A percentile compares a stretch with the other conserved stretches of the same genome.
These are phyloP conservation scores for Myathropa florea DNA, from an alignment of 2,888 invertebrate species.

Conservation along the genomic window DNA sequence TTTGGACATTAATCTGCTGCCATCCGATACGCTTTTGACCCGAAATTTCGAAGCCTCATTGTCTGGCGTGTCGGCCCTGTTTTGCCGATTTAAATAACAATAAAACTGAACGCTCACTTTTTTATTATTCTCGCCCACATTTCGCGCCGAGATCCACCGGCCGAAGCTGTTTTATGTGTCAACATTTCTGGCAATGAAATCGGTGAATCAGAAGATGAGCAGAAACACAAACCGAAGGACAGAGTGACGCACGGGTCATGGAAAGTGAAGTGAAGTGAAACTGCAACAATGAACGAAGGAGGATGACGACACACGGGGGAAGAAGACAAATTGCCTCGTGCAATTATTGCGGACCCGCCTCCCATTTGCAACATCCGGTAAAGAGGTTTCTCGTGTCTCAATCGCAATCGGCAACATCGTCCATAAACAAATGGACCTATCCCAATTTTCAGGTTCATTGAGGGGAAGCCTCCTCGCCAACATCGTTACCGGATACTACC, in stretches of 20 bases:
- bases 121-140: conserved; percentile 14
- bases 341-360: conserved; percentile 34
- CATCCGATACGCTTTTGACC: background rate
- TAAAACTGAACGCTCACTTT: conserved; percentile 18
- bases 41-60: background rate
- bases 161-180: conserved; percentile 15
- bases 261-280: conserved; percentile 35
- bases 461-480: conserved; percentile 21
- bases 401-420: conserved; percentile 40
- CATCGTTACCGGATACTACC: conserved; percentile 54
- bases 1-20: background rate
- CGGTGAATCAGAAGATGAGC: background rate
- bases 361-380: conserved; percentile 65
- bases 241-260: conserved; percentile 5
- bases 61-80: background rate
- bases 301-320: background rate
- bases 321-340: conserved; percentile 40
- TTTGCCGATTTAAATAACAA: conserved; percentile 9
- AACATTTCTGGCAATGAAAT: conserved; percentile 39
- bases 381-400: conserved; percentile 64
- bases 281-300: background rate
- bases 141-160: background rate
- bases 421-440: conserved; percentile 60
- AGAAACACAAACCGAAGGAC: conserved; percentile 33
- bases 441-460: conserved; percentile 68